A percentile compares a stretch with the other conserved stretches of the same genome.
phyloP scores from a whole-genome alignment of 1,140 invertebrate genomes.

The Branchinecta lynchi region DNA sequence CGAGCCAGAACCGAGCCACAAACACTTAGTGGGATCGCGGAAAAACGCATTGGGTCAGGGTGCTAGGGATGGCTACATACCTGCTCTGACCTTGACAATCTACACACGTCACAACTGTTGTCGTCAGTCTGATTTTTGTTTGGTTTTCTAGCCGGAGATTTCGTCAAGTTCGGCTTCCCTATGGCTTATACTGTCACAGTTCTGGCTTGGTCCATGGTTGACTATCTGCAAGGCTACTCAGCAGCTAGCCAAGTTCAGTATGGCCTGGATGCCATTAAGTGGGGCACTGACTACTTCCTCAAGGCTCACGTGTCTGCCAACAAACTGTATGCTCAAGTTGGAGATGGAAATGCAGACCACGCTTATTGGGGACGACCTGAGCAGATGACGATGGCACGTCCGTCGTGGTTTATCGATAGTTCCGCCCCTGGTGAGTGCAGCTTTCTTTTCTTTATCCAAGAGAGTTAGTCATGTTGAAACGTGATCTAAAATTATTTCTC shows the following conservation, averaged over 20 bases:
- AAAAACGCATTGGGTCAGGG: no score
- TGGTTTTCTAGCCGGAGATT: constrained; percentile 40
- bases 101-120: no score
- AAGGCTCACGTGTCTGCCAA: constrained; percentile 38
- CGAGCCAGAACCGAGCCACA: no score
- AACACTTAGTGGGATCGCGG: no score
- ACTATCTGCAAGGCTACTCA: constrained; percentile 35
- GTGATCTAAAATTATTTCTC: no score
- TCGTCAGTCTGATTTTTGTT: not conserved
- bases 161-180: constrained; percentile 47
- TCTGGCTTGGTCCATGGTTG: constrained; percentile 42
- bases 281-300: constrained; percentile 46
- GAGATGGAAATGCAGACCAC: constrained; percentile 39
- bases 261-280: constrained; percentile 37
- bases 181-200: constrained; percentile 43
- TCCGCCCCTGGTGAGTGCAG: constrained; percentile 34
- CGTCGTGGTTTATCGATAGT: constrained; percentile 41
- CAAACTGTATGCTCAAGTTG: constrained; percentile 43
- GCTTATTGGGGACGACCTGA: constrained; percentile 44
- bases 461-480: no score
- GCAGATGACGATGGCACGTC: constrained; percentile 41
- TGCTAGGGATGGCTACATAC: no score
- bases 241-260: constrained; percentile 27
- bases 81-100: no score
- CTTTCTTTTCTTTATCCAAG: no score